Base-by-base conservation (phyloP, 1,140 invertebrate species). In the Drosophila ambigua region DNA sequence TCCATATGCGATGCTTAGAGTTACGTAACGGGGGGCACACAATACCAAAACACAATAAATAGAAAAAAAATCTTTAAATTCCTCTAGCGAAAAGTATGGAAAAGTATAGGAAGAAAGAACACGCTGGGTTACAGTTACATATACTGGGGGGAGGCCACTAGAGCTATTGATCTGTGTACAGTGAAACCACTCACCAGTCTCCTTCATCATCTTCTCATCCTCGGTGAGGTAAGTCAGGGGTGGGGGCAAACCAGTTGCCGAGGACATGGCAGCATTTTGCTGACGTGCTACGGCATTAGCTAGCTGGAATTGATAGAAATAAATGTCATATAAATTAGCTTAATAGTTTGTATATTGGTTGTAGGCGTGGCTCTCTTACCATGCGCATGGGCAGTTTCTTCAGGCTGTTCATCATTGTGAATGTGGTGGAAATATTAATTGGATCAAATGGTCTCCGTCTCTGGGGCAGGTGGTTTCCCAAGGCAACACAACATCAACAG, bases 181-280 rank as follows among this genome's bases (percentile, higher is more conserved):
- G 23, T 24, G 11, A 11, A 31, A 69, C 23, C 46, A 83, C 90
- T 93, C 93, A 96, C 96, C 95, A 82, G 95, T 95, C 89, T 96
- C 95, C 93, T 94, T 96, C 95, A 97, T 96, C 82, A 95, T 94
- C 39, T 93, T 77, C 92, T 97, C 96, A 91, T 97, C 96, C 52
- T 96, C 95, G n/a, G 95, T 95, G 57, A 96, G 93, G 53, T 94
- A 90, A 15, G 95, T 95, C 52, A 96, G 82, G 41, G 95, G 95
- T 63, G 91, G 84, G 5, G 88, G 88, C 49, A 90, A 71, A 20
- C 82, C 82, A 13, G 73, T 44, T 45, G 74, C 69, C 20, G 72
- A 89, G 71, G 82, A 82, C 83, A 90, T 90, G 6, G 79, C 63
- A 28, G 79, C 75, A 74, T 55, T 79, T 81, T 91, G 90, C 72